Evolutionary conservation across 92 coral and sea anemone genomes (phyloP).

Genomic region (Epizoanthus stellaris): DNA sequence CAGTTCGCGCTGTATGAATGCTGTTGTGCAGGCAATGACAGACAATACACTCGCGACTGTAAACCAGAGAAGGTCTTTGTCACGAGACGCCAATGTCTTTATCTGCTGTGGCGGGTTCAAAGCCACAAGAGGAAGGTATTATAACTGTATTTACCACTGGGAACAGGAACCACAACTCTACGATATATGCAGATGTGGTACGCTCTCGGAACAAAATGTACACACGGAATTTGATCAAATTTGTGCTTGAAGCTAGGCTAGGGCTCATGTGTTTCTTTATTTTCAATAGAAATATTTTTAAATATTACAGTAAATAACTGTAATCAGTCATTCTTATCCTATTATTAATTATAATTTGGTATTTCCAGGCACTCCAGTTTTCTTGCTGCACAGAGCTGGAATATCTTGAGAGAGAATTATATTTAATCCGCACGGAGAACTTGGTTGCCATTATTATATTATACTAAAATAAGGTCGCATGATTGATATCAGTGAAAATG

Average conservation of each 20-base stretch:
- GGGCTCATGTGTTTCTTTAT: too few species aligned
- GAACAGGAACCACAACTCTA: neutral
- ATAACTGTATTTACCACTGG: constrained; percentile 21
- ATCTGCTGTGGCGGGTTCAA: constrained; percentile 14
- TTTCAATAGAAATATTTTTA: too few species aligned
- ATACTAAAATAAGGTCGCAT: too few species aligned
- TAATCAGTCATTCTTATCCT: too few species aligned
- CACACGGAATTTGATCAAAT: neutral
- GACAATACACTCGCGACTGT: neutral
- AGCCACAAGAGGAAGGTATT: neutral
- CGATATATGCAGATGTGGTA: neutral
- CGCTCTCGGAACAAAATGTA: neutral
- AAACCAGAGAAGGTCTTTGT: neutral
- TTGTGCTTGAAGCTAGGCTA: neutral
- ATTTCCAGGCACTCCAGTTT: too few species aligned
- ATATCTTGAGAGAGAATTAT: too few species aligned
- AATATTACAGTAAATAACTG: too few species aligned
- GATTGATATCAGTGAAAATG: too few species aligned
- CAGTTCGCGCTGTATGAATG: constrained; percentile 68
- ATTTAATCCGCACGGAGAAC: too few species aligned
- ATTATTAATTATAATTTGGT: too few species aligned
- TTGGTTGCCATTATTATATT: too few species aligned
- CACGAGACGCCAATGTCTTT: neutral
- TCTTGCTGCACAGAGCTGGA: too few species aligned
- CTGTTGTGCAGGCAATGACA: constrained; percentile 71